A percentile compares a stretch with the other conserved stretches of the same genome.
phyloP scores from a whole-genome alignment of 2,888 invertebrate species.

The Metellina segmentata region DNA sequence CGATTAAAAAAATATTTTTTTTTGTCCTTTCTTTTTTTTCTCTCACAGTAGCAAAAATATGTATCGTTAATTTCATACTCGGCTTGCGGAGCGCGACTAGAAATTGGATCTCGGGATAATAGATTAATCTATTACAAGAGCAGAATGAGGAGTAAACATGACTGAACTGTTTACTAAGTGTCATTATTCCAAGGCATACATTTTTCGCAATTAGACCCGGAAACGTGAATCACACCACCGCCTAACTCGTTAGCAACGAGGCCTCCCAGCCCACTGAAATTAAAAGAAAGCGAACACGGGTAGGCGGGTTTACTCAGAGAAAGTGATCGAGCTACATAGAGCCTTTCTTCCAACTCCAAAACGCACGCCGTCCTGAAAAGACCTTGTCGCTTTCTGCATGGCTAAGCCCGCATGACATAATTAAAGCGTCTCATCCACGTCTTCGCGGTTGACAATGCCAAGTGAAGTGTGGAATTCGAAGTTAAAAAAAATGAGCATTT shows the following conservation, averaged over 20 bases:
- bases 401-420: slow-evolving; percentile 8
- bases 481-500: neutral
- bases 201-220: neutral
- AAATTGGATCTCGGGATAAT: too few relatives aligned
- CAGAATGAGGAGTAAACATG: too few relatives aligned
- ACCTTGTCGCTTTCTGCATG: neutral
- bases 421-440: slow-evolving; percentile 10
- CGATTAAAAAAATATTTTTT: too few relatives aligned
- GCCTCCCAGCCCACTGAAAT: neutral
- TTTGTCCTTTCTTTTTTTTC: too few relatives aligned
- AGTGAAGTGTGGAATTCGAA: slow-evolving; percentile 27
- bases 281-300: slow-evolving; percentile 6
- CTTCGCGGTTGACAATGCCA: neutral
- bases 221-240: neutral
- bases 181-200: neutral
- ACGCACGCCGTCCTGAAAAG: neutral
- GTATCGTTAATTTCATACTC: too few relatives aligned
- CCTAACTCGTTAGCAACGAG: neutral
- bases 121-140: too few relatives aligned
- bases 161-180: too few relatives aligned
- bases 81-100: too few relatives aligned
- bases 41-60: too few relatives aligned
- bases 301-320: neutral
- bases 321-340: slow-evolving; percentile 10
- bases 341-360: neutral